Conservation (phyloP, 2,113 vertebrate genomes). For the Petrocephalus zakoni region DNA sequence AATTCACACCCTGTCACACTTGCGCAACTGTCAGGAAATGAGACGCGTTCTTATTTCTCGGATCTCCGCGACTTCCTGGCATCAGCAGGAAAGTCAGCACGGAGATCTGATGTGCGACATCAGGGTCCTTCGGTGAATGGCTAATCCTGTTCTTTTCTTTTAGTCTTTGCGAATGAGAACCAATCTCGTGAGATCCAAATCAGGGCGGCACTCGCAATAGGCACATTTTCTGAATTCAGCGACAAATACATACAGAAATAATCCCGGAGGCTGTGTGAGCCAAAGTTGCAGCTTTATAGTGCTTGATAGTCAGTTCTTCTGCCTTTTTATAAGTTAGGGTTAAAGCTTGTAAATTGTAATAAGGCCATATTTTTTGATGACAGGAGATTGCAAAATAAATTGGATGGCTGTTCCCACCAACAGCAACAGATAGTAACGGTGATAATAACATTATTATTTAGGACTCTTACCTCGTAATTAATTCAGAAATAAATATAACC, state of each 20-base stretch:
- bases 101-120: neutral
- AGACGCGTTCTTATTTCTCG: neutral
- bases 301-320: neutral
- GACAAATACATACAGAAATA: neutral
- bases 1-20: conserved; percentile 19
- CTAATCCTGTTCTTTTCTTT: neutral
- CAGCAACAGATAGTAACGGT: neutral
- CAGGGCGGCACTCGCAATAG: too few relatives aligned
- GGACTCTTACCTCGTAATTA: conserved; percentile 5
- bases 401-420: neutral
- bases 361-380: conserved; percentile 1
- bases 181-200: neutral
- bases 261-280: neutral
- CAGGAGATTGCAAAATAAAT: neutral
- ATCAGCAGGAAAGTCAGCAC: neutral
- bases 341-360: conserved; percentile 6
- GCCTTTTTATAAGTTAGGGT: neutral
- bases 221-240: neutral
- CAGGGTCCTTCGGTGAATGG: neutral
- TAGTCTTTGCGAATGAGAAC: neutral
- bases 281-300: neutral
- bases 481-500: neutral
- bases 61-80: neutral
- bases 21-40: neutral
- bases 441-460: neutral